A percentile compares a stretch with the other conserved stretches of the same genome.
Evolutionary conservation across 2,888 invertebrate genomes (phyloP).

Genomic region (Coleophora flavipennella): DNA sequence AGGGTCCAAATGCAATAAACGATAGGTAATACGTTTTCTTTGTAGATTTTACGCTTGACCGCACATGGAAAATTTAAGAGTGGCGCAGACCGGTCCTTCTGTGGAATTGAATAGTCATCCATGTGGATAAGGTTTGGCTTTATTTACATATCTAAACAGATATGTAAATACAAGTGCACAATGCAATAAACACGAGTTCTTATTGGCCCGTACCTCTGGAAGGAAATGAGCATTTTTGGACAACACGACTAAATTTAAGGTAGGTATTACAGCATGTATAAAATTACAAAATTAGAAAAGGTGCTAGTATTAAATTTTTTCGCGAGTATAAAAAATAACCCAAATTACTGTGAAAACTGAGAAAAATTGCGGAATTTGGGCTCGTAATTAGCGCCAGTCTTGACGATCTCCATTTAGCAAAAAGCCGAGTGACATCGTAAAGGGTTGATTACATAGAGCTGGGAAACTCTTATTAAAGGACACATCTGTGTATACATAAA

Average conservation of each 20-base stretch:
- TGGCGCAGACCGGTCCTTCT: slow-evolving; percentile 44
- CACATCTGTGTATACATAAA: too few relatives aligned
- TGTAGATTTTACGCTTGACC: slow-evolving; percentile 68
- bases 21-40: slow-evolving; percentile 67
- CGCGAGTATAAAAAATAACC: too few relatives aligned
- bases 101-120: slow-evolving; percentile 53
- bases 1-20: slow-evolving; percentile 62
- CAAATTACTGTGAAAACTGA: too few relatives aligned
- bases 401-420: slow-evolving; percentile 30
- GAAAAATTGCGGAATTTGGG: slow-evolving; percentile 3
- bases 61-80: slow-evolving; percentile 69
- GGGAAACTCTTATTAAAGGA: background rate
- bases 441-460: slow-evolving; percentile 16
- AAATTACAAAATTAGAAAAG: too few relatives aligned
- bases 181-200: background rate
- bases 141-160: slow-evolving; percentile 40
- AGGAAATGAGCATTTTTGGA: background rate
- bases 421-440: slow-evolving; percentile 33
- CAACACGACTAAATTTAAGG: too few relatives aligned
- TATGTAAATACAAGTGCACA: slow-evolving; percentile 17
- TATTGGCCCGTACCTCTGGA: background rate
- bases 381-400: slow-evolving; percentile 41
- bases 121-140: slow-evolving; percentile 42
- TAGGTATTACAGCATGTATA: too few relatives aligned
- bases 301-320: too few relatives aligned